A percentile compares a stretch with the other conserved stretches of the same genome.
These are phyloP conservation scores for Fragum whitleyi DNA, from an alignment of 2,888 invertebrate genomes.

Conservation along the genomic window DNA sequence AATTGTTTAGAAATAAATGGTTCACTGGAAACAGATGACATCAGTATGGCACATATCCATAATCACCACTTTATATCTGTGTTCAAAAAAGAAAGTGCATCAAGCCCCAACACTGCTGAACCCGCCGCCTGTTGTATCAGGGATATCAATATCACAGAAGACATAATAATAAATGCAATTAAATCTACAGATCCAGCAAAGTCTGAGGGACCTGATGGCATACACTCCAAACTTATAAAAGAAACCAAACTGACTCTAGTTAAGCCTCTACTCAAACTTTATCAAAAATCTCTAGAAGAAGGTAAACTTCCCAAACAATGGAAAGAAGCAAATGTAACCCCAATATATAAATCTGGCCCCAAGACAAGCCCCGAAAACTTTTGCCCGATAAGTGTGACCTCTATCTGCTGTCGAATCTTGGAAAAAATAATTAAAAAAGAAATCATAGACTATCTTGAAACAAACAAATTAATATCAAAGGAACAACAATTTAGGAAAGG, in stretches of 20 bases:
- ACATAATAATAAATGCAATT: neutral
- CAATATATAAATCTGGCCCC: too few species aligned
- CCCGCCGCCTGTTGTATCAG: neutral
- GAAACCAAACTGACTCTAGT: neutral
- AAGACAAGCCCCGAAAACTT: neutral
- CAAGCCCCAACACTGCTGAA: neutral
- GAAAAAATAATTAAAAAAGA: too few species aligned
- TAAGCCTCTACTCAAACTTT: neutral
- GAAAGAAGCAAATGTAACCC: neutral
- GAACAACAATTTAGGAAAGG: neutral
- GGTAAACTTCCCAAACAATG: neutral
- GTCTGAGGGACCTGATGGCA: neutral
- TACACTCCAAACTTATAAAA: too few species aligned
- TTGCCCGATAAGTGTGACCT: too few species aligned
- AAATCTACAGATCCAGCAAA: neutral
- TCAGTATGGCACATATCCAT: neutral
- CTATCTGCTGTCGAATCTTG: too few species aligned
- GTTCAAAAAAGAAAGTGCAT: neutral
- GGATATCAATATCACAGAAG: neutral
- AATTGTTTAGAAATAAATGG: neutral
- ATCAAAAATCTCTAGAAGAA: too few species aligned
- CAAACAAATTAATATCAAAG: too few species aligned
- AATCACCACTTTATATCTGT: neutral
- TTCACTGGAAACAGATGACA: neutral
- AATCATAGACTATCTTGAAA: too few species aligned